phyloP scores from a whole-genome alignment of 2,888 invertebrate species.

The Tricholauxania praeusta region DNA sequence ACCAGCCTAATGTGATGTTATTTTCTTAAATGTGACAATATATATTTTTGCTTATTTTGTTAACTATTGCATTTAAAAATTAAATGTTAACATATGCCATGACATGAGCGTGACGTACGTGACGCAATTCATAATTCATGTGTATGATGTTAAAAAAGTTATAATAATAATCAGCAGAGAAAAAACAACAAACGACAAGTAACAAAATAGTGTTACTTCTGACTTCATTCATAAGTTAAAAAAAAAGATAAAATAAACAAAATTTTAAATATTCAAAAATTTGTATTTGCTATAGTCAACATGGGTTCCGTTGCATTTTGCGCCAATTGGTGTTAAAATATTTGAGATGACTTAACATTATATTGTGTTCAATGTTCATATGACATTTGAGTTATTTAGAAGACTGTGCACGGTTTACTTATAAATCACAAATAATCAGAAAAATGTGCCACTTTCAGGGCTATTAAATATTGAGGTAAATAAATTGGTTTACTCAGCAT shows the following conservation, averaged over 20 bases:
- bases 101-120: constrained; percentile 33
- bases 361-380: not conserved
- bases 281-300: not conserved
- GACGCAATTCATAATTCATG: constrained; percentile 20
- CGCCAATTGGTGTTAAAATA: not conserved
- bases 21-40: not conserved
- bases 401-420: too few relatives aligned
- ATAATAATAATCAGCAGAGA: too few relatives aligned
- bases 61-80: constrained; percentile 12
- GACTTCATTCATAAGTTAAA: constrained; percentile 5
- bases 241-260: constrained; percentile 10
- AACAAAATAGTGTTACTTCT: constrained; percentile 18
- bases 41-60: not conserved
- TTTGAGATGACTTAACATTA: not conserved
- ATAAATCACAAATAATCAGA: too few relatives aligned
- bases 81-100: constrained; percentile 31
- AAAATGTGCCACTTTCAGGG: too few relatives aligned
- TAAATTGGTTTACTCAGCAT: too few relatives aligned
- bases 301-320: not conserved
- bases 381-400: too few relatives aligned
- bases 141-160: too few relatives aligned
- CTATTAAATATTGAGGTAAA: too few relatives aligned
- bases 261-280: constrained; percentile 1
- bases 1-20: not conserved
- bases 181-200: not conserved